A percentile compares a stretch with the other conserved stretches of the same genome.
These are phyloP conservation scores for Monopterus albus DNA, from an alignment of 2,113 vertebrate genomes.

Conservation along the genomic window DNA sequence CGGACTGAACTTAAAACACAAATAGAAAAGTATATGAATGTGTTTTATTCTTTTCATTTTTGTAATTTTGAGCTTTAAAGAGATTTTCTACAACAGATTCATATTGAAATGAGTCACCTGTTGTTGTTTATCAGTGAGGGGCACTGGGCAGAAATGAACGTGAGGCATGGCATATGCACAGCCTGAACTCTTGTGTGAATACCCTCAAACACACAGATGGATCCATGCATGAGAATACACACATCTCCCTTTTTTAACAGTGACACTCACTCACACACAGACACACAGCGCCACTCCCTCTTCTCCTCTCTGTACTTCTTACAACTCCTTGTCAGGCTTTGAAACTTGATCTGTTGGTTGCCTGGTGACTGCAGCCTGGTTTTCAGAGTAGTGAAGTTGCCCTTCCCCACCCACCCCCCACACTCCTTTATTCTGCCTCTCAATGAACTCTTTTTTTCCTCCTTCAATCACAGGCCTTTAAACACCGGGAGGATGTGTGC, in stretches of 20 bases:
- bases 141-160: constrained; percentile 14
- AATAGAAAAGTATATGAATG: neutral
- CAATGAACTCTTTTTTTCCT: constrained; percentile 72
- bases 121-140: constrained; percentile 28
- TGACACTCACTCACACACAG: too few species aligned
- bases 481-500: constrained; percentile 67
- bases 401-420: constrained; percentile 39
- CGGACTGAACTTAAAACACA: constrained; percentile 27
- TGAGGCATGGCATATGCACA: constrained; percentile 25
- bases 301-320: constrained; percentile 62
- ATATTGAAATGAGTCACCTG: constrained; percentile 10
- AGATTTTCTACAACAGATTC: constrained; percentile 3
- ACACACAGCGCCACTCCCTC: constrained; percentile 28
- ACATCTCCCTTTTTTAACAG: neutral
- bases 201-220: constrained; percentile 32
- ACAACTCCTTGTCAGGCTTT: constrained; percentile 80
- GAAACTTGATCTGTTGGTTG: constrained; percentile 82
- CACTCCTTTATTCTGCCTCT: constrained; percentile 73
- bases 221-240: constrained; percentile 7
- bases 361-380: constrained; percentile 78
- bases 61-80: neutral
- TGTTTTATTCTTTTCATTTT: neutral
- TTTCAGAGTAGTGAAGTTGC: constrained; percentile 67
- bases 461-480: constrained; percentile 66
- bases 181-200: constrained; percentile 22